A percentile compares a stretch with the other conserved stretches of the same genome.
These are phyloP conservation scores for Lepidocyrtinus sp. DNA, from an alignment of 2,888 invertebrate species.

Conservation along the genomic window DNA sequence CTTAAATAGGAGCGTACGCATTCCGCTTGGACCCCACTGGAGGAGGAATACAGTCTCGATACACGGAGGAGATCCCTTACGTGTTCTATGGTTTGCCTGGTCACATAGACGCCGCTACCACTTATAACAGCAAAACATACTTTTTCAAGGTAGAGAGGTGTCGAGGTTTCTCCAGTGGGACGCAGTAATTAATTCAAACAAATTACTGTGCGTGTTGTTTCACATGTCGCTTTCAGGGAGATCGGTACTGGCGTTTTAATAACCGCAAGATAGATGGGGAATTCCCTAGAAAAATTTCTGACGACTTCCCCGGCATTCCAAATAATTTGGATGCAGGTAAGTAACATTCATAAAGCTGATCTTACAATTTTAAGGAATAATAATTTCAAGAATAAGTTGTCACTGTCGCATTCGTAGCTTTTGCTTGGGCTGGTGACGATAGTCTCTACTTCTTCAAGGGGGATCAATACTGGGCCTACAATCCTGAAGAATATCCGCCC, in stretches of 20 bases:
- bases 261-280: conserved; percentile 59
- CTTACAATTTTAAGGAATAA: neutral
- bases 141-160: conserved; percentile 53
- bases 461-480: conserved; percentile 62
- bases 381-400: neutral
- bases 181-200: neutral
- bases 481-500: conserved; percentile 56
- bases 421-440: conserved; percentile 59
- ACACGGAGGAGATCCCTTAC: conserved; percentile 53
- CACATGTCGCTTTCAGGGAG: conserved; percentile 24
- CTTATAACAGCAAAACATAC: conserved; percentile 52
- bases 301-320: conserved; percentile 59
- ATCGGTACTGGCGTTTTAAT: conserved; percentile 55
- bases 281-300: conserved; percentile 49
- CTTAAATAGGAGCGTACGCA: conserved; percentile 54
- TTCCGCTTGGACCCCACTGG: conserved; percentile 55
- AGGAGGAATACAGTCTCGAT: conserved; percentile 36
- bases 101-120: conserved; percentile 52
- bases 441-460: conserved; percentile 66
- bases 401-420: conserved; percentile 39
- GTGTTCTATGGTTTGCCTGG: conserved; percentile 51
- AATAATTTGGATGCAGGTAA: conserved; percentile 60
- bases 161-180: neutral
- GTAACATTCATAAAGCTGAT: neutral
- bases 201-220: too few relatives aligned